phyloP scores from a whole-genome alignment of 2,797 vertebrate genomes.

The Gymnothorax reevesii region DNA sequence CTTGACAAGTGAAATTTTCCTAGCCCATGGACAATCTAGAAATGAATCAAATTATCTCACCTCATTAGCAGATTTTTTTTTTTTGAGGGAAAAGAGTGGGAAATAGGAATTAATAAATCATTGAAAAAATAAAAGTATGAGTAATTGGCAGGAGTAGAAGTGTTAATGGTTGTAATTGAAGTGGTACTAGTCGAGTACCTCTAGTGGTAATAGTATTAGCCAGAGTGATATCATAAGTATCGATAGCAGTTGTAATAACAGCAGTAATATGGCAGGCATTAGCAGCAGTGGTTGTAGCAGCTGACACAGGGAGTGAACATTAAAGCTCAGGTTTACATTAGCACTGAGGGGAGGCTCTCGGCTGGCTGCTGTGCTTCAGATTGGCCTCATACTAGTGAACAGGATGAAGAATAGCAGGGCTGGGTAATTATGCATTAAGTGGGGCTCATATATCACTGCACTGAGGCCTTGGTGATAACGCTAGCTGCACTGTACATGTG shows the following conservation, averaged over 20 bases:
- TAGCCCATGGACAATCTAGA: too few relatives aligned
- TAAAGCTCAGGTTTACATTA: not conserved
- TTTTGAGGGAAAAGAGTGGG: too few relatives aligned
- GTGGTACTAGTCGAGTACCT: not conserved
- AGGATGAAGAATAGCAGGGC: not conserved
- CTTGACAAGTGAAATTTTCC: too few relatives aligned
- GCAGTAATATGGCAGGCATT: not conserved
- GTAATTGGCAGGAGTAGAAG: not conserved
- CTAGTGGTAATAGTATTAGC: not conserved
- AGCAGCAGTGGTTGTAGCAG: not conserved
- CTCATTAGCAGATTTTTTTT: too few relatives aligned
- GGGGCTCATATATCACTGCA: not conserved
- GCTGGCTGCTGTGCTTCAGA: not conserved
- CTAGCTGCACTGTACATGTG: not conserved
- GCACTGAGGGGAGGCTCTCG: not conserved
- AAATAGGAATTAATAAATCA: not conserved
- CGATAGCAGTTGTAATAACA: not conserved
- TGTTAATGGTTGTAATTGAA: not conserved
- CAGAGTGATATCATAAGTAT: too few relatives aligned
- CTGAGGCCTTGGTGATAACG: not conserved
- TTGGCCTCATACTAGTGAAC: not conserved
- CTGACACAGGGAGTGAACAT: not conserved
- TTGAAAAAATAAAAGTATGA: not conserved
- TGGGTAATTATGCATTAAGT: not conserved
- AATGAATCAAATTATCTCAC: too few relatives aligned